Conservation (phyloP, 2,888 invertebrate genomes). For the Papilio elwesi region DNA sequence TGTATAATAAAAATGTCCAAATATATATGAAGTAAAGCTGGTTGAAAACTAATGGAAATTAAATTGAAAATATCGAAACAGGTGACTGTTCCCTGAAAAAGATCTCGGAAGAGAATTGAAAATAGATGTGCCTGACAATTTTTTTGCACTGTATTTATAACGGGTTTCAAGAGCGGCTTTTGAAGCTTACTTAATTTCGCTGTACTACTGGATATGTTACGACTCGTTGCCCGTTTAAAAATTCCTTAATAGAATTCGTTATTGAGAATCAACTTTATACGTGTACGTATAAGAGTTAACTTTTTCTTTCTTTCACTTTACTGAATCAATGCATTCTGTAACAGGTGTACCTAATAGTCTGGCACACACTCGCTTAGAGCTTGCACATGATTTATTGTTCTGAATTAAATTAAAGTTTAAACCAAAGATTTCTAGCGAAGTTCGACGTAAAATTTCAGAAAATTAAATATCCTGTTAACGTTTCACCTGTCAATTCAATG, state of each 20-base stretch:
- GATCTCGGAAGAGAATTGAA: neutral
- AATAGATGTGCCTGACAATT: conserved; percentile 8
- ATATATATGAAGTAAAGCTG: neutral
- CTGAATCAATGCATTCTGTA: too few relatives aligned
- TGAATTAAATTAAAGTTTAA: neutral
- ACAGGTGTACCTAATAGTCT: too few relatives aligned
- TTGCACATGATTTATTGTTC: neutral
- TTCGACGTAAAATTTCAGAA: neutral
- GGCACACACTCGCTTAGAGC: too few relatives aligned
- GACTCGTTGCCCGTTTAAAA: neutral
- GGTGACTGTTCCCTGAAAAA: neutral
- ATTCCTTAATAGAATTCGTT: neutral
- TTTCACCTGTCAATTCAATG: conserved; percentile 1
- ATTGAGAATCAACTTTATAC: neutral
- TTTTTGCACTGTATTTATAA: conserved; percentile 7
- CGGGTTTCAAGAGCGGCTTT: conserved; percentile 3
- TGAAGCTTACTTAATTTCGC: neutral
- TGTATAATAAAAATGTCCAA: neutral
- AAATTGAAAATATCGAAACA: conserved; percentile 3
- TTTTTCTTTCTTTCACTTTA: neutral
- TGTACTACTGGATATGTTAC: neutral
- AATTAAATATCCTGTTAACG: conserved; percentile 5
- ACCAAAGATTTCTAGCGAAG: neutral
- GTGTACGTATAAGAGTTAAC: too few relatives aligned
- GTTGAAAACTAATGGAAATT: neutral